Conservation (phyloP, 2,113 vertebrate species). For the Drymodes brunneopygia region DNA sequence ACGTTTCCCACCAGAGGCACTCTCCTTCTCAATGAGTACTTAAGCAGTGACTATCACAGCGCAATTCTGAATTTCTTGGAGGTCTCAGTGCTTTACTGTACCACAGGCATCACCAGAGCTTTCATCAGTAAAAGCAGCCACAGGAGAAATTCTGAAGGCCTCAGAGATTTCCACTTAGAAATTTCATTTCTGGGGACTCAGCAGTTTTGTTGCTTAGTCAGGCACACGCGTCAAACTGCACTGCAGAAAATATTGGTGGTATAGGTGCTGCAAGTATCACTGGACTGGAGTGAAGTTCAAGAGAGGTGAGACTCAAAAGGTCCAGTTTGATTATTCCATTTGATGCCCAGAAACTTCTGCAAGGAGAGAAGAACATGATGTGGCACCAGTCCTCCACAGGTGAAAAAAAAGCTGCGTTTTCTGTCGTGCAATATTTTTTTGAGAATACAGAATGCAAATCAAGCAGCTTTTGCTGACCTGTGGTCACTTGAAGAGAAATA, state of each 20-base stretch:
- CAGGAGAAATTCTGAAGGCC: background rate
- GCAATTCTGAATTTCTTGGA: background rate
- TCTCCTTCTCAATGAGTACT: background rate
- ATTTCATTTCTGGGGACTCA: background rate
- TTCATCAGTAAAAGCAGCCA: background rate
- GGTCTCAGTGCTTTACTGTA: accelerated
- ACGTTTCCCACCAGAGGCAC: accelerated
- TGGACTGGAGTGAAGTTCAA: background rate
- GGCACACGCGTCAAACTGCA: background rate
- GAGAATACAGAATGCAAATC: background rate
- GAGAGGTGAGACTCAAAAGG: background rate
- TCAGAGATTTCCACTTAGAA: background rate
- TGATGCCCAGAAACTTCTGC: background rate
- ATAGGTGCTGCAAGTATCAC: background rate
- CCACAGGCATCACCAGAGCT: background rate
- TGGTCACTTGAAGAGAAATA: background rate
- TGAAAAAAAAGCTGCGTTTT: background rate
- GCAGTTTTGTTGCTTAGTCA: background rate
- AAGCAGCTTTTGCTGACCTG: background rate
- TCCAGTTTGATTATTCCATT: background rate
- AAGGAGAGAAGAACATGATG: background rate
- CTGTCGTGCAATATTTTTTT: background rate
- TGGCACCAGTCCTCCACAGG: background rate
- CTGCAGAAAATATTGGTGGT: background rate
- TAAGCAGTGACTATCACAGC: background rate